Base-by-base conservation (phyloP, 2,888 invertebrate genomes). In the Chrysotoxum bicinctum region DNA sequence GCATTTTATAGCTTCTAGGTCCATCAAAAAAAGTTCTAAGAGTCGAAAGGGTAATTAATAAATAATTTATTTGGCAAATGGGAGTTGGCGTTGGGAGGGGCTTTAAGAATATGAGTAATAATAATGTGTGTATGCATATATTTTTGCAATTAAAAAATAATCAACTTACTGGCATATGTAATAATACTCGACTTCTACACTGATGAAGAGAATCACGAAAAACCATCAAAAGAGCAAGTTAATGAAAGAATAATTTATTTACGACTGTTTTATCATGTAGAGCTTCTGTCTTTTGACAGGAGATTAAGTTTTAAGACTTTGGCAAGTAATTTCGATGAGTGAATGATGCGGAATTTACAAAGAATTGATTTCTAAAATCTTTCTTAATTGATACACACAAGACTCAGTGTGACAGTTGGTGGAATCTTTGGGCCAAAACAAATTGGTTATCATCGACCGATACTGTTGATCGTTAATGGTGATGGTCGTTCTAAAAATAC, bases 21-120 rank as follows among this genome's bases (percentile, higher is more conserved):
- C n/a, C 64, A 64, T 43, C 54, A 43, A 50, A 66, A 43, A 50
- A 66, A 69, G 8, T 45, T 35, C 21, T 45, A 30, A 64, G 43
- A 48, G 52, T 37, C 37, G 58, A 32, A 64, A 64, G 50, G 56
- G 69, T 79, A 79, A 83, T 78, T 77, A 82, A 82, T 77, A 77
- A 82, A 77, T 66, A 56, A 56, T 64, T 72, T 60, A 72, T 72
- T 82, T 74, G 70, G 60, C 79, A 68, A 78, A 73, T 73, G 56
- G 48, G 35, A 56, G 69, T 58, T 70, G 14, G 14, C 21, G 5
- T 40, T 50, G 19, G 62, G 37, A 62, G 35, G 50, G 19, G 4
- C 52, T 21, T 10, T 26, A 3, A 26, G 9, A 23, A 56, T 23
- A 60, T 37, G 37, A 60, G 72, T 52, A 56, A 32, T 32, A 12